Evolutionary conservation across 2,797 vertebrate genomes (phyloP).

Genomic region (Champsocephalus gunnari): DNA sequence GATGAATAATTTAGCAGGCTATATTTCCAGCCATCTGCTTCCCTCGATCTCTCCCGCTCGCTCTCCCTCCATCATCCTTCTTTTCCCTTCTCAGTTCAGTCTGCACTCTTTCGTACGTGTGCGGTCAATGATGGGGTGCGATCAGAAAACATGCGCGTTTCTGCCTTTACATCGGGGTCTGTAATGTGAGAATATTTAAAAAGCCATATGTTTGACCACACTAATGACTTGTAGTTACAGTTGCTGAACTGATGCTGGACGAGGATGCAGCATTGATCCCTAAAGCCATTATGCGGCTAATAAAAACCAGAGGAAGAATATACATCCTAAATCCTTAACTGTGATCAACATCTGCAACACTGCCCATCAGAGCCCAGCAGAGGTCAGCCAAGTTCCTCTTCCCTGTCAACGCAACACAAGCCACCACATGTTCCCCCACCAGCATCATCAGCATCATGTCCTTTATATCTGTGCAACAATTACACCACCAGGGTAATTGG

Average conservation of each 20-base stretch:
- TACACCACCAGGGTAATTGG: constrained; percentile 29
- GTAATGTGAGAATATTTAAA: background rate
- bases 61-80: constrained; percentile 46
- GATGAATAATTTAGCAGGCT: constrained; percentile 83
- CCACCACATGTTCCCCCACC: constrained; percentile 42
- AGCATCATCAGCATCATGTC: constrained; percentile 17
- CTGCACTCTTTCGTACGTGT: constrained; percentile 16
- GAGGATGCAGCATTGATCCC: constrained; percentile 13
- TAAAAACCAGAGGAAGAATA: constrained; percentile 18
- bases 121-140: background rate
- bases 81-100: constrained; percentile 28
- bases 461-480: constrained; percentile 45
- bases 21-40: constrained; percentile 80
- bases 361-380: constrained; percentile 75
- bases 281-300: constrained; percentile 10
- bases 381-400: constrained; percentile 79
- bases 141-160: constrained; percentile 20
- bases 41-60: constrained; percentile 36
- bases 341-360: constrained; percentile 57
- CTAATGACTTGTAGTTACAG: no score
- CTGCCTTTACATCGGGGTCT: background rate
- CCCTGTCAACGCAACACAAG: constrained; percentile 49
- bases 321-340: constrained; percentile 38
- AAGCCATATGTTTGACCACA: background rate
- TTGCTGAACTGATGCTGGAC: background rate